These are phyloP conservation scores for Malthinus seriepunctatus DNA, from an alignment of 2,888 invertebrate species.

Conservation along the genomic window DNA sequence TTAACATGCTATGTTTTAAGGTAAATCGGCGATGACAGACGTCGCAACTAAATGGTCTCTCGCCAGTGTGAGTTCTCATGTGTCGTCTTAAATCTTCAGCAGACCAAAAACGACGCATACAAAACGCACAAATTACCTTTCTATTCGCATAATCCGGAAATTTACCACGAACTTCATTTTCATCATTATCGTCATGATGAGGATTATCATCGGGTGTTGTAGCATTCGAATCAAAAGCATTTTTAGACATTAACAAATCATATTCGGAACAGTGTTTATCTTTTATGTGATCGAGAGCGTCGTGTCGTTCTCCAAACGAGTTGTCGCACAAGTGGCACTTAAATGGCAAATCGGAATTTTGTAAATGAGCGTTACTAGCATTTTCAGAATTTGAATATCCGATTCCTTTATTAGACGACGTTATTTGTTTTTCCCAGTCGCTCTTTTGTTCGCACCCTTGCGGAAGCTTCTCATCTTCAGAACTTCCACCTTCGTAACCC, in stretches of 20 bases:
- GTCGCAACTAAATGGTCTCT: constrained; percentile 89
- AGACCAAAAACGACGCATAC: constrained; percentile 92
- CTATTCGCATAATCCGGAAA: constrained; percentile 87
- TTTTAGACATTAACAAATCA: constrained; percentile 79
- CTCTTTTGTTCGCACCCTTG: constrained; percentile 40
- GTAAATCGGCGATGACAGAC: constrained; percentile 88
- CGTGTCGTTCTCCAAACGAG: constrained; percentile 78
- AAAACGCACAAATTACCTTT: constrained; percentile 90
- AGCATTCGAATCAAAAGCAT: constrained; percentile 69
- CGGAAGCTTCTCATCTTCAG: constrained; percentile 54
- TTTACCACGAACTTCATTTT: constrained; percentile 73
- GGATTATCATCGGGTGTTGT: constrained; percentile 53
- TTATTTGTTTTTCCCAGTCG: constrained; percentile 45
- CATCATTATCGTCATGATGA: constrained; percentile 65
- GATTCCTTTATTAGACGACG: constrained; percentile 39
- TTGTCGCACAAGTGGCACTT: constrained; percentile 93
- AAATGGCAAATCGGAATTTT: constrained; percentile 74
- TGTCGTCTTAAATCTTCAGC: constrained; percentile 91
- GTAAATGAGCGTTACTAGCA: constrained; percentile 45
- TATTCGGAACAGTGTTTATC: constrained; percentile 77
- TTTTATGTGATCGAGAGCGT: constrained; percentile 82
- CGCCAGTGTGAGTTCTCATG: constrained; percentile 93
- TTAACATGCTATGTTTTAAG: constrained; percentile 91
- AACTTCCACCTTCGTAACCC: constrained; percentile 55
- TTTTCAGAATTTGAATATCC: constrained; percentile 30